Conservation (phyloP, 92 coral and sea anemone species). For the Phenganax marumi region DNA sequence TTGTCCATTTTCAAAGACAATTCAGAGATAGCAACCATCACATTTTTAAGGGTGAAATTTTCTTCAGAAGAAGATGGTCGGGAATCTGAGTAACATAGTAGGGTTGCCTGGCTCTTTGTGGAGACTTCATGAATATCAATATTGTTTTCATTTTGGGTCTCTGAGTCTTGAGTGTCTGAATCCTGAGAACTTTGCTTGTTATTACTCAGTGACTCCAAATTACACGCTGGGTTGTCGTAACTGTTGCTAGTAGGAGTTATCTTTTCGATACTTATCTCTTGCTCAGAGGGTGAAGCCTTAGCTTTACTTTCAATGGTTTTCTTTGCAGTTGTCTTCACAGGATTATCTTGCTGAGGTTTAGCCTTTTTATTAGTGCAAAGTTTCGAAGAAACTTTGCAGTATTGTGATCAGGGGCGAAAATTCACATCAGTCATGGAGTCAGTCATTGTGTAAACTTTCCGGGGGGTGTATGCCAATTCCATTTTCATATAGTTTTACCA, state of each 20-base stretch:
- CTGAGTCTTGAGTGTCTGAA: not conserved
- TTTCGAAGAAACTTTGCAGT: too few relatives aligned
- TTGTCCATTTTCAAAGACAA: slow-evolving; percentile 42
- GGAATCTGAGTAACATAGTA: not conserved
- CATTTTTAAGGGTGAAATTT: slow-evolving; percentile 26
- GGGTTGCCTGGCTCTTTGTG: slow-evolving; percentile 3
- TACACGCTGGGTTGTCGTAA: not conserved
- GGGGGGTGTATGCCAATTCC: too few relatives aligned
- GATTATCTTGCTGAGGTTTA: not conserved
- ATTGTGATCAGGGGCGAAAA: too few relatives aligned
- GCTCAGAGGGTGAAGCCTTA: not conserved
- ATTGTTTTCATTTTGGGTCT: not conserved
- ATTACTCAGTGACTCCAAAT: not conserved
- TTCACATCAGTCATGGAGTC: too few relatives aligned
- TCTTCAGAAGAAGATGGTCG: not conserved
- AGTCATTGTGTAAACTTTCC: too few relatives aligned
- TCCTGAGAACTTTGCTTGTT: not conserved
- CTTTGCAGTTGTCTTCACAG: not conserved
- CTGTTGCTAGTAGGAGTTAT: not conserved
- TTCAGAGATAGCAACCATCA: slow-evolving; percentile 40
- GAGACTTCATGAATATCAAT: not conserved
- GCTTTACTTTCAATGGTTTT: not conserved
- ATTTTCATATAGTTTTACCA: too few relatives aligned
- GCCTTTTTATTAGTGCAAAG: too few relatives aligned
- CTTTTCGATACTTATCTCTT: not conserved